phyloP scores from a whole-genome alignment of 2,888 invertebrate genomes.

The Phaedon cochleariae region DNA sequence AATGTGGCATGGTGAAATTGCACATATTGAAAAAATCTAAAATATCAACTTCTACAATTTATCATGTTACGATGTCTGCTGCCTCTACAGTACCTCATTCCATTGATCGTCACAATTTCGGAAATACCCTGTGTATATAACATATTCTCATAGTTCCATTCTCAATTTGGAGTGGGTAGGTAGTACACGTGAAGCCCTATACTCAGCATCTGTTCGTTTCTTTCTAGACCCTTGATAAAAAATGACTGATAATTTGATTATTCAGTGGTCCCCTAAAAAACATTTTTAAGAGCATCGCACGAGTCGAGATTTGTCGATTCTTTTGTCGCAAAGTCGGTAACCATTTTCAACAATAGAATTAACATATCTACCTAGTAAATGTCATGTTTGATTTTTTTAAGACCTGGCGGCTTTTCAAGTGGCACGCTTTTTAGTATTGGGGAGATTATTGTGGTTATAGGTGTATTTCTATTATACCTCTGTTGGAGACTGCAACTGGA shows the following conservation, averaged over 20 bases:
- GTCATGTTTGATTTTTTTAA: slow-evolving; percentile 46
- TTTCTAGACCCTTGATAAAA: slow-evolving; percentile 18
- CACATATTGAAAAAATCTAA: too few relatives aligned
- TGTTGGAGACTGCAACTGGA: slow-evolving; percentile 19
- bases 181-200: background rate
- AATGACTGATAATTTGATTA: slow-evolving; percentile 24
- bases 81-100: too few relatives aligned
- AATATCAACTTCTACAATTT: too few relatives aligned
- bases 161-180: too few relatives aligned
- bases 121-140: too few relatives aligned
- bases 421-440: slow-evolving; percentile 40
- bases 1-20: too few relatives aligned
- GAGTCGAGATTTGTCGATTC: slow-evolving; percentile 28
- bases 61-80: too few relatives aligned
- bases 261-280: slow-evolving; percentile 21
- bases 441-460: slow-evolving; percentile 31
- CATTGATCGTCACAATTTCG: too few relatives aligned
- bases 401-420: slow-evolving; percentile 45
- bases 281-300: slow-evolving; percentile 26
- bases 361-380: slow-evolving; percentile 31
- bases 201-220: slow-evolving; percentile 21
- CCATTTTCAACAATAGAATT: slow-evolving; percentile 37
- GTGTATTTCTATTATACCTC: slow-evolving; percentile 25
- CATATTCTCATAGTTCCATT: too few relatives aligned
- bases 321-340: slow-evolving; percentile 36